phyloP scores from a whole-genome alignment of 2,797 vertebrate species.

The Phrynocephalus guinanensis region DNA sequence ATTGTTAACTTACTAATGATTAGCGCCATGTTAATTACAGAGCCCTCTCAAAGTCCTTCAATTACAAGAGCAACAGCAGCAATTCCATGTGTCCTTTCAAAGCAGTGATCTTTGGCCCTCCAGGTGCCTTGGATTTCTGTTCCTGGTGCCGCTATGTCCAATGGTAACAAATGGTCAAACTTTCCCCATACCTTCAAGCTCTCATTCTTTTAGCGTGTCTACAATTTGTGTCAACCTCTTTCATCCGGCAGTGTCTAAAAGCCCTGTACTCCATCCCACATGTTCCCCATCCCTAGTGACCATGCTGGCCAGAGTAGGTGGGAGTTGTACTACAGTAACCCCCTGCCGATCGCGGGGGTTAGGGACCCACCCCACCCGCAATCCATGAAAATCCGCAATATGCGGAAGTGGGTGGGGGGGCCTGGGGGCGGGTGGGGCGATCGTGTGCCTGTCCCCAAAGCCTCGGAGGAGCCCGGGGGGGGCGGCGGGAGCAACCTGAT shows the following conservation, averaged over 20 bases:
- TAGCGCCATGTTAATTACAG: not conserved
- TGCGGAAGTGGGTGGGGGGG: too few relatives aligned
- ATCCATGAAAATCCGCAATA: too few relatives aligned
- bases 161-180: too few relatives aligned
- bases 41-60: not conserved
- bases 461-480: too few relatives aligned
- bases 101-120: not conserved
- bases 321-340: not conserved
- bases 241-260: not conserved
- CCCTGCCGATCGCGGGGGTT: too few relatives aligned
- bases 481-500: too few relatives aligned
- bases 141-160: too few relatives aligned
- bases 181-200: not conserved
- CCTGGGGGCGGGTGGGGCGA: too few relatives aligned
- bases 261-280: not conserved
- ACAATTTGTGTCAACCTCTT: not conserved
- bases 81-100: not conserved
- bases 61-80: not conserved
- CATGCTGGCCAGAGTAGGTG: not conserved
- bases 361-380: too few relatives aligned
- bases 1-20: too few relatives aligned
- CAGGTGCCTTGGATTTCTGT: not conserved
- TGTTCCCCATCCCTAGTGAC: not conserved
- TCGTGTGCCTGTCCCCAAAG: too few relatives aligned
- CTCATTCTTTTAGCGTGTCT: not conserved